These are phyloP conservation scores for Gastrophysa polygoni DNA, from an alignment of 2,888 invertebrate genomes.

Conservation along the genomic window DNA sequence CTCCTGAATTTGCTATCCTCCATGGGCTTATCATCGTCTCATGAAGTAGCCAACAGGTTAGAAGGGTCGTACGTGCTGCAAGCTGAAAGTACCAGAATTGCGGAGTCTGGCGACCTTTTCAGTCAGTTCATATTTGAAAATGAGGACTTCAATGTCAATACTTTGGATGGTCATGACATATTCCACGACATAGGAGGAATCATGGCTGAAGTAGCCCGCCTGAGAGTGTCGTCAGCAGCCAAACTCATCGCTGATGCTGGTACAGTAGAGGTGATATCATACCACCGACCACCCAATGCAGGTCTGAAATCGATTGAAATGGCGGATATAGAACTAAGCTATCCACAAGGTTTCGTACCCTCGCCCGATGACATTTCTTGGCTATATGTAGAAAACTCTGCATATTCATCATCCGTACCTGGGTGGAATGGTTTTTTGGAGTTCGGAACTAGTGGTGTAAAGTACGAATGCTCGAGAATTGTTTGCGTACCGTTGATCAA, in stretches of 20 bases:
- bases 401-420: neutral
- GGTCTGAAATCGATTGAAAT: no score
- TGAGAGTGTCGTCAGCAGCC: no score
- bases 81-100: slow-evolving; percentile 1
- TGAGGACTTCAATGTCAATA: neutral
- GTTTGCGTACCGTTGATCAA: neutral
- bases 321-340: no score
- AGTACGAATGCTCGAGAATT: neutral
- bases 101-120: neutral
- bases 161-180: slow-evolving; percentile 19
- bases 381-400: no score
- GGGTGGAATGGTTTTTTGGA: neutral
- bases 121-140: slow-evolving; percentile 1
- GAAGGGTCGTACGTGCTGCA: slow-evolving; percentile 2
- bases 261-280: no score
- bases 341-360: no score
- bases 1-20: neutral
- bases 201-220: neutral
- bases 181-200: slow-evolving; percentile 5
- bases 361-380: no score
- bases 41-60: neutral
- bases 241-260: no score
- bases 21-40: neutral
- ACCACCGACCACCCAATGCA: no score
- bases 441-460: neutral